phyloP scores from a whole-genome alignment of 2,888 invertebrate genomes.

The Glaucopsyche alexis region DNA sequence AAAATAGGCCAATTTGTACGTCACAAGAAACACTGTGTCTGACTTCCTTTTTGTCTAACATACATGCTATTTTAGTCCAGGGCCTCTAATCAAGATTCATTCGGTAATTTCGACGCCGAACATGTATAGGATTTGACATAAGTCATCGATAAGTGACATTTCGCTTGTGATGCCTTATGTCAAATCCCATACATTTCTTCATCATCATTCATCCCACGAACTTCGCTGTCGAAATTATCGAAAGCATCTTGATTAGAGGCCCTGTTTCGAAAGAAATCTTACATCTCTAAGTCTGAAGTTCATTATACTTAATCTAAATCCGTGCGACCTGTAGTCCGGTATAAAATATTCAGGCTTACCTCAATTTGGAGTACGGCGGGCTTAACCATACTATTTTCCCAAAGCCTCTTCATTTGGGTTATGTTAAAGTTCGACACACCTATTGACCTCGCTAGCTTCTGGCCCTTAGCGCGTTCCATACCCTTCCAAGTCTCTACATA shows the following conservation, averaged over 20 bases:
- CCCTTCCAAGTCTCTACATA: slow-evolving; percentile 89
- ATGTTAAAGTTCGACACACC: slow-evolving; percentile 94
- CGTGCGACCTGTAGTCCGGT: background rate
- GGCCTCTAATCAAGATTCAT: no score
- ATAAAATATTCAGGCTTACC: slow-evolving; percentile 52
- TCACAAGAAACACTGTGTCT: no score
- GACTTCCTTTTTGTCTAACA: background rate
- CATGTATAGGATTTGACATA: no score
- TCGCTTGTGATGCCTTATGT: no score
- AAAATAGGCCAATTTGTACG: no score
- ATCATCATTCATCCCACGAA: no score
- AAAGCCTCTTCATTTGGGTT: slow-evolving; percentile 85
- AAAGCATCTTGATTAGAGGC: no score
- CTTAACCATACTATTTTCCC: slow-evolving; percentile 82
- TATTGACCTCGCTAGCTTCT: slow-evolving; percentile 87
- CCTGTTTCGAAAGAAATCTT: background rate
- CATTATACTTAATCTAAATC: slow-evolving; percentile 8
- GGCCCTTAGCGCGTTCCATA: slow-evolving; percentile 86
- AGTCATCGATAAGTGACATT: no score
- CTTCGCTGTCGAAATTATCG: no score
- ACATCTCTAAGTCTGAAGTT: background rate
- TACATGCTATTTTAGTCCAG: background rate
- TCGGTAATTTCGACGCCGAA: no score
- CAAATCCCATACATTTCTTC: no score
- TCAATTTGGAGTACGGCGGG: slow-evolving; percentile 84